These are phyloP conservation scores for Psittacara wagleri DNA, from an alignment of 2,113 vertebrate genomes.

Conservation along the genomic window DNA sequence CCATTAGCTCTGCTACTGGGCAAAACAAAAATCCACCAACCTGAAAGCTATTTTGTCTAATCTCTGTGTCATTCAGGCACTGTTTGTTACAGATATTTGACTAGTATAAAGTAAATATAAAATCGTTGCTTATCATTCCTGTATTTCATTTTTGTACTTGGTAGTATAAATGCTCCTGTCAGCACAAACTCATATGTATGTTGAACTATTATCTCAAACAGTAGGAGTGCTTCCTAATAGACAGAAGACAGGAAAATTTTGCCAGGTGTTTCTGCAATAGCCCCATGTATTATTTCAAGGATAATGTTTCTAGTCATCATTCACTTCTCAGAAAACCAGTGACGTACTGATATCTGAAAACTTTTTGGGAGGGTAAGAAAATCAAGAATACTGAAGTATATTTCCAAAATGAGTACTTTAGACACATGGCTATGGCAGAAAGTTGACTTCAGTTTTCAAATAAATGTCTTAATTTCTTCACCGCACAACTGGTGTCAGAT, in stretches of 20 bases:
- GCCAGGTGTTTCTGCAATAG: not conserved
- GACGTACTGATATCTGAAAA: not conserved
- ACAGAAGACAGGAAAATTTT: not conserved
- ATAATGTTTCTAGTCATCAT: not conserved
- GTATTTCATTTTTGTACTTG: not conserved
- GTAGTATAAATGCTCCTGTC: not conserved
- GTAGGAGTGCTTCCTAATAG: not conserved
- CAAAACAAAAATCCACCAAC: not conserved
- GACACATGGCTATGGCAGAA: not conserved
- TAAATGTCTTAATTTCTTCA: not conserved
- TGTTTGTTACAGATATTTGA: not conserved
- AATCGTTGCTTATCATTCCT: not conserved
- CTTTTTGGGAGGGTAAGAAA: not conserved
- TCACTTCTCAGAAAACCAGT: not conserved
- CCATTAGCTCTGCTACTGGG: not conserved
- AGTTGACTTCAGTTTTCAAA: not conserved
- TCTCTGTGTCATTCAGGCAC: not conserved
- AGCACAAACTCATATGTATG: not conserved
- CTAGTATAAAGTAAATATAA: not conserved
- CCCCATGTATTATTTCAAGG: not conserved
- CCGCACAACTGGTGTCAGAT: not conserved
- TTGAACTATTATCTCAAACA: not conserved
- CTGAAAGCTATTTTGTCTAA: not conserved
- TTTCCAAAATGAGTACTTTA: not conserved
- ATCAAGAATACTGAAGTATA: not conserved